Evolutionary conservation across 1,140 invertebrate genomes (phyloP).

Genomic region (Drosophila miranda): DNA sequence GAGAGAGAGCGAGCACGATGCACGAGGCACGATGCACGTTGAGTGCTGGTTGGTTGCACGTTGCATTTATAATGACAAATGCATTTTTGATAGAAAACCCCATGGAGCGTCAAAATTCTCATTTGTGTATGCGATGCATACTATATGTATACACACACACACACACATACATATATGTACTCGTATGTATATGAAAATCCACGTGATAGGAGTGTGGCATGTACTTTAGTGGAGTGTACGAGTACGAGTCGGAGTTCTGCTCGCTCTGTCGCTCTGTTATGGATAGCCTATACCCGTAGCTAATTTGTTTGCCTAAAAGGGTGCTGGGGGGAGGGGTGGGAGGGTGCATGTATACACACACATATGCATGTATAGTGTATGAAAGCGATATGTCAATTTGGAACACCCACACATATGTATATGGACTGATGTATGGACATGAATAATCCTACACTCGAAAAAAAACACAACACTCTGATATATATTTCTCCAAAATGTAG

Average conservation of each 20-base stretch:
- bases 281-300: constrained; percentile 15
- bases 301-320: constrained; percentile 59
- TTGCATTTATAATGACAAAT: constrained; percentile 63
- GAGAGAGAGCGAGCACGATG: no score
- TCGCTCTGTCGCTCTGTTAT: constrained; percentile 24
- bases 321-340: not conserved
- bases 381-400: constrained; percentile 64
- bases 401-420: not conserved
- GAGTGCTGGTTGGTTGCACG: constrained; percentile 37
- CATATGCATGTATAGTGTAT: constrained; percentile 6
- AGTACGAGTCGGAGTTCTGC: not conserved
- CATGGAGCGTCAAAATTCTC: constrained; percentile 33
- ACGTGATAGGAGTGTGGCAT: no score
- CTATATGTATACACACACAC: no score
- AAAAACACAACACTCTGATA: no score
- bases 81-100: constrained; percentile 65
- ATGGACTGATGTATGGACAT: not conserved
- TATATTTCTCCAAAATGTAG: no score
- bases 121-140: constrained; percentile 10
- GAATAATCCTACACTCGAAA: no score
- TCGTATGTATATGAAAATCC: no score
- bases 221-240: not conserved
- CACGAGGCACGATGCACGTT: constrained; percentile 10
- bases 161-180: no score
- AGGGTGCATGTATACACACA: not conserved